Base-by-base conservation (phyloP, 2,113 vertebrate genomes). In the Neolamprologus toae region DNA sequence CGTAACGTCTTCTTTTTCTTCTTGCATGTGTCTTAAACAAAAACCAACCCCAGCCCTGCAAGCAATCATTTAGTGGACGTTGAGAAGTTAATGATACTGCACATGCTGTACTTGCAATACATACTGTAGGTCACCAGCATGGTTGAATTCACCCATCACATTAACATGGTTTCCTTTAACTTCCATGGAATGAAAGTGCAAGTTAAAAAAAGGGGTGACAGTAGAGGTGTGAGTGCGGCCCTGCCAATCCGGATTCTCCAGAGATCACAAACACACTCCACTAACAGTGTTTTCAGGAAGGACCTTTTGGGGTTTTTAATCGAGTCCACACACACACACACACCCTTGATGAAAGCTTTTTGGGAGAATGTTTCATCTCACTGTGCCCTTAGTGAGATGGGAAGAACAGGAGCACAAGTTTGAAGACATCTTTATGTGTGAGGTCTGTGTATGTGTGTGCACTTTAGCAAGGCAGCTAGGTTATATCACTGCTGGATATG, bases 331-430 rank as follows among this genome's bases (percentile, higher is more conserved):
- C 59, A 54, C 31, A 80, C 49, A 80, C 55, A 37, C 82, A 85
- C 81, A 12, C 71, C 12, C 17, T 86, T 88, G 92, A 95, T 94
- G 90, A 95, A 94, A 93, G 92, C 86, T 89, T 91, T 88, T 82
- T 51, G 21, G 83, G 45, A 33, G 76, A 86, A 86, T 16, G 59
- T 93, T 93, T 95, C 88, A 95, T 95, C 92, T 93, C 49, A 8
- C 84, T 79, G 80, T 88, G 89, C 87, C 86, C 86, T 92, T 76
- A 88, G 86, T 84, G 54, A 89, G 84, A 89, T 88, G 28, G 84
- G 83, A 92, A 89, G 88, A 90, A 66, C 78, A 81, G 79, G 80
- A 81, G 86, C 83, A 86, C 86, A 89, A 83, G 86, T 86, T 88
- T 89, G 79, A 89, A 90, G 81, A 90, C 88, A 78, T 89, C 85